phyloP scores from a whole-genome alignment of 2,888 invertebrate species.

The Cordilura impudica region DNA sequence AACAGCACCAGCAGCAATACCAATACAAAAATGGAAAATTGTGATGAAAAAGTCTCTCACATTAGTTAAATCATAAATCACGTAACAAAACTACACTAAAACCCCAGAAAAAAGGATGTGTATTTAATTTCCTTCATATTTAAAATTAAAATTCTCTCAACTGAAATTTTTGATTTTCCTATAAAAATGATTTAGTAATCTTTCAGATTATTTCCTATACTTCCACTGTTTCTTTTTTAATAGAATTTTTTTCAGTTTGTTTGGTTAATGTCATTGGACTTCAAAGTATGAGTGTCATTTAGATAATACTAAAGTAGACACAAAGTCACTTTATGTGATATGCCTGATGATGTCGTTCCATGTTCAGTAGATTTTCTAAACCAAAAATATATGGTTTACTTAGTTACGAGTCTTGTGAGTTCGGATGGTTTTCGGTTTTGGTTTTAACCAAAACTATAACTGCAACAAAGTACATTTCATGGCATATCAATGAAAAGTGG shows the following conservation, averaged over 20 bases:
- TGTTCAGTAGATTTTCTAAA: conserved; percentile 40
- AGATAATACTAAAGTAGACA: conserved; percentile 55
- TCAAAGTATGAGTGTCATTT: conserved; percentile 55
- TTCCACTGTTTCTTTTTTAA: neutral
- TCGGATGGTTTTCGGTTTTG: conserved; percentile 16
- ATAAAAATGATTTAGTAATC: too few species aligned
- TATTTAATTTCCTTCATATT: neutral
- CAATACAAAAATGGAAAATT: conserved; percentile 57
- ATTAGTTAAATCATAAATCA: conserved; percentile 74
- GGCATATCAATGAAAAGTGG: conserved; percentile 24
- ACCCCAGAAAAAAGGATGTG: conserved; percentile 24
- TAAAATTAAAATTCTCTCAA: neutral
- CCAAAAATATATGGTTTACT: conserved; percentile 52
- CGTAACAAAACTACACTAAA: conserved; percentile 47
- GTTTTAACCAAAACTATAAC: conserved; percentile 4
- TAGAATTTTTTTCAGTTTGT: neutral
- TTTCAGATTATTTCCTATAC: too few species aligned
- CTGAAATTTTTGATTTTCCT: neutral
- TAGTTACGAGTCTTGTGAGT: conserved; percentile 47
- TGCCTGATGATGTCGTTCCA: conserved; percentile 51
- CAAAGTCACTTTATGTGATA: conserved; percentile 55
- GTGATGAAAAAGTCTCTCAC: conserved; percentile 68
- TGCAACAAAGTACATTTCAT: neutral
- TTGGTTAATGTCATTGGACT: conserved; percentile 34
- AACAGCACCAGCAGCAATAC: neutral